Evolutionary conservation across 2,113 vertebrate genomes (phyloP).

Genomic region (Elaphurus davidianus): DNA sequence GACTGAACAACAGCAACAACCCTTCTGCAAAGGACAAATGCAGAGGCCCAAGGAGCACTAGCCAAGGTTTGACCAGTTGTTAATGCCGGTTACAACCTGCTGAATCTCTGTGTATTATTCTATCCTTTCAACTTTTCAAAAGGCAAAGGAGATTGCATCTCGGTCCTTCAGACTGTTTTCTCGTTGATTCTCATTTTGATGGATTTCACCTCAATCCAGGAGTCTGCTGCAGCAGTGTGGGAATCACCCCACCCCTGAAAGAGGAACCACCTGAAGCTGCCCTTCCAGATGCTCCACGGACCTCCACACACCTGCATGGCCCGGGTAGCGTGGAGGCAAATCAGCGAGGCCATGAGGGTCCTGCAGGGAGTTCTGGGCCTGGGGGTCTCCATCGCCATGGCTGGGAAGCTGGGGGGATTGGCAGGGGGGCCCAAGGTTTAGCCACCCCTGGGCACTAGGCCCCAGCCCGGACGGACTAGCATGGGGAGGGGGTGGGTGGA

Average conservation of each 20-base stretch:
- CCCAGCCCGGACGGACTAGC: neutral
- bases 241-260: neutral
- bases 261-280: fast-evolving
- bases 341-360: fast-evolving
- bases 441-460: neutral
- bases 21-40: neutral
- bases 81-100: fast-evolving
- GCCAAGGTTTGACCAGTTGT: neutral
- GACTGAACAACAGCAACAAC: neutral
- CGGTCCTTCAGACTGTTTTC: neutral
- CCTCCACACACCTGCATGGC: neutral
- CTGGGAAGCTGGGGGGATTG: too few relatives aligned
- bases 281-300: neutral
- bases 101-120: neutral
- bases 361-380: too few relatives aligned
- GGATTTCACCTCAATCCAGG: too few relatives aligned
- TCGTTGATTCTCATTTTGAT: neutral
- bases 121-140: neutral
- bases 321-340: fast-evolving
- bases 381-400: fast-evolving
- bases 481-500: neutral
- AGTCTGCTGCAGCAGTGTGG: fast-evolving
- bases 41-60: fast-evolving
- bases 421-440: neutral
- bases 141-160: neutral